A percentile compares a stretch with the other conserved stretches of the same genome.
Evolutionary conservation across 2,797 vertebrate genomes (phyloP).

Genomic region (Pangasius djambal): DNA sequence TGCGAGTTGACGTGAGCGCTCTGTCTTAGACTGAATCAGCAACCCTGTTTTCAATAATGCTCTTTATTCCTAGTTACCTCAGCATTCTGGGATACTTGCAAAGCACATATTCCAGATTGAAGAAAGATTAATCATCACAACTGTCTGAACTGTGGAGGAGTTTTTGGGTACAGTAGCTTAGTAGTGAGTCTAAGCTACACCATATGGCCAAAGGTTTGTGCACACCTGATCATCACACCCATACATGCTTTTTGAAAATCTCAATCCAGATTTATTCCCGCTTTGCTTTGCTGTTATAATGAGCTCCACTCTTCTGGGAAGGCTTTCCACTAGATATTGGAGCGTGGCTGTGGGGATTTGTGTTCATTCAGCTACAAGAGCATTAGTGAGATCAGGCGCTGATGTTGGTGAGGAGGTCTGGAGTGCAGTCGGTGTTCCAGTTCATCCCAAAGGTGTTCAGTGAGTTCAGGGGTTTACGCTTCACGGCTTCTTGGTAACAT

Average conservation of each 20-base stretch:
- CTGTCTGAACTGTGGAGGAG: too few relatives aligned
- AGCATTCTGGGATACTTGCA: background rate
- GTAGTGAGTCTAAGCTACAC: background rate
- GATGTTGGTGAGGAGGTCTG: too few relatives aligned
- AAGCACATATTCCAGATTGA: too few relatives aligned
- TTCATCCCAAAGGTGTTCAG: background rate
- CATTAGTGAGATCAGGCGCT: background rate
- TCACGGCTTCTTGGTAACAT: too few relatives aligned
- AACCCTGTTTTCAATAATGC: background rate
- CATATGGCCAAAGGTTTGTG: background rate
- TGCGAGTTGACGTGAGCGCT: background rate
- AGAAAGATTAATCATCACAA: background rate
- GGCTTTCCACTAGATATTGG: background rate
- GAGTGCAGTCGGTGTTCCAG: too few relatives aligned
- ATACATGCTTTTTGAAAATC: too few relatives aligned
- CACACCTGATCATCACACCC: background rate
- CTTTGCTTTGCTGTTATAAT: background rate
- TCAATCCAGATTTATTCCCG: background rate
- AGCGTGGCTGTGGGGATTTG: background rate
- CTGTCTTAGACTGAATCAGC: background rate
- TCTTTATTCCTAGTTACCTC: background rate
- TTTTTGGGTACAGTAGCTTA: background rate
- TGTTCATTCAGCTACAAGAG: background rate
- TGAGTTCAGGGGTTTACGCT: too few relatives aligned
- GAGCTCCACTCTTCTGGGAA: too few relatives aligned